Conservation (phyloP, 2,888 invertebrate genomes). For the Andrena haemorrhoa region DNA sequence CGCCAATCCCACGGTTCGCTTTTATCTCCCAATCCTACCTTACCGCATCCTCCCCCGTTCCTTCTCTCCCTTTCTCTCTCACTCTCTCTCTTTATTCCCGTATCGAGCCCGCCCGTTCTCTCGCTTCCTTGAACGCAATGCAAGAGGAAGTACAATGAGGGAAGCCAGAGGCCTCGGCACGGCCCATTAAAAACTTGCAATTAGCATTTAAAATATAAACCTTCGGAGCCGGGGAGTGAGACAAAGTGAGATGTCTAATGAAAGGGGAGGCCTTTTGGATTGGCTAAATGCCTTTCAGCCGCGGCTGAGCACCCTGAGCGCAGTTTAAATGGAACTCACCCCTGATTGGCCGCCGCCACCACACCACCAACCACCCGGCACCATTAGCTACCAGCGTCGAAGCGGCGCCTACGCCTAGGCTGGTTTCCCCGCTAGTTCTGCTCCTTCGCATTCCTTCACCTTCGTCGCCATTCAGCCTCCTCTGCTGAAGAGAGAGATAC, state of each 20-base stretch:
- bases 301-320: conserved; percentile 73
- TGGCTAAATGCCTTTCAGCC: conserved; percentile 84
- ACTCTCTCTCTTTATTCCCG: conserved; percentile 13
- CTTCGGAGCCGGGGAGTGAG: conserved; percentile 68
- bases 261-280: conserved; percentile 84
- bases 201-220: conserved; percentile 84
- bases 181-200: conserved; percentile 84
- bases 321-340: conserved; percentile 80
- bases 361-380: conserved; percentile 49
- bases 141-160: conserved; percentile 70
- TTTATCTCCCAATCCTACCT: conserved; percentile 55
- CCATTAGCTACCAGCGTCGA: conserved; percentile 54
- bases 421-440: conserved; percentile 63
- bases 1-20: conserved; percentile 18
- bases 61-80: background rate
- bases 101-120: conserved; percentile 23
- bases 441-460: conserved; percentile 73
- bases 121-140: conserved; percentile 57
- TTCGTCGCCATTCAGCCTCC: conserved; percentile 68
- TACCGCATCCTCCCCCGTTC: conserved; percentile 1
- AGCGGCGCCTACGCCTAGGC: conserved; percentile 55
- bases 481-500: conserved; percentile 46
- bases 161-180: conserved; percentile 73
- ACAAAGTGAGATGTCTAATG: conserved; percentile 84
- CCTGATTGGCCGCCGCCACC: conserved; percentile 77